Evolutionary conservation across 2,888 invertebrate genomes (phyloP).

Genomic region (Athalia rosae): DNA sequence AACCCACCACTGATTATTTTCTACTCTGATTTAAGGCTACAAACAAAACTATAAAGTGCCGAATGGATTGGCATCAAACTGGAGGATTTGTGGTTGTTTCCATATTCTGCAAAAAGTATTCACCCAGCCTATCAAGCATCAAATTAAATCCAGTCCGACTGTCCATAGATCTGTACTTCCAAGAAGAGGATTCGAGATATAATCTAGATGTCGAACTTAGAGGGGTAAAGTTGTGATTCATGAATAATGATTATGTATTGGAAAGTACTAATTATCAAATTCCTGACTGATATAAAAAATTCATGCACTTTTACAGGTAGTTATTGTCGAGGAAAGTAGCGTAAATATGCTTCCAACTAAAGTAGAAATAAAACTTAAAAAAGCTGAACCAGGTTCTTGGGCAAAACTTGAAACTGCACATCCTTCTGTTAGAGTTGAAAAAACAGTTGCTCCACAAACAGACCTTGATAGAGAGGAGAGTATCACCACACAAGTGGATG

Average conservation of each 20-base stretch:
- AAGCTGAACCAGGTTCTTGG: slow-evolving; percentile 91
- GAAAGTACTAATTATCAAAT: slow-evolving; percentile 27
- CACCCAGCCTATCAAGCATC: slow-evolving; percentile 84
- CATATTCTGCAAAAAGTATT: slow-evolving; percentile 93
- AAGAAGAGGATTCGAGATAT: slow-evolving; percentile 84
- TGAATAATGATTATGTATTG: neutral
- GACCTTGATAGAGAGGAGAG: slow-evolving; percentile 70
- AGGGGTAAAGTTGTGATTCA: slow-evolving; percentile 80
- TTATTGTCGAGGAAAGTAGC: slow-evolving; percentile 82
- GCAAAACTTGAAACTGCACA: slow-evolving; percentile 77
- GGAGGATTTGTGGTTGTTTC: slow-evolving; percentile 88
- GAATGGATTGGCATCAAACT: slow-evolving; percentile 98
- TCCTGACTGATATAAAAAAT: slow-evolving; percentile 43
- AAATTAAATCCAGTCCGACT: slow-evolving; percentile 90
- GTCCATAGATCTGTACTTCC: slow-evolving; percentile 84
- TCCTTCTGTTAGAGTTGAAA: slow-evolving; percentile 39
- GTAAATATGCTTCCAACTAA: slow-evolving; percentile 91
- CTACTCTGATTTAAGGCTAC: slow-evolving; percentile 73
- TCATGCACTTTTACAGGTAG: slow-evolving; percentile 78
- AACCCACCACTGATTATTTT: neutral
- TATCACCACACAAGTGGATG: slow-evolving; percentile 76
- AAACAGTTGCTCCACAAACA: slow-evolving; percentile 50
- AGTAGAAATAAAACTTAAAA: slow-evolving; percentile 93
- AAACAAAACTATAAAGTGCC: slow-evolving; percentile 80
- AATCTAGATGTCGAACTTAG: slow-evolving; percentile 85